These are phyloP conservation scores for Ophion slaviceki DNA, from an alignment of 2,888 invertebrate genomes.

Conservation along the genomic window DNA sequence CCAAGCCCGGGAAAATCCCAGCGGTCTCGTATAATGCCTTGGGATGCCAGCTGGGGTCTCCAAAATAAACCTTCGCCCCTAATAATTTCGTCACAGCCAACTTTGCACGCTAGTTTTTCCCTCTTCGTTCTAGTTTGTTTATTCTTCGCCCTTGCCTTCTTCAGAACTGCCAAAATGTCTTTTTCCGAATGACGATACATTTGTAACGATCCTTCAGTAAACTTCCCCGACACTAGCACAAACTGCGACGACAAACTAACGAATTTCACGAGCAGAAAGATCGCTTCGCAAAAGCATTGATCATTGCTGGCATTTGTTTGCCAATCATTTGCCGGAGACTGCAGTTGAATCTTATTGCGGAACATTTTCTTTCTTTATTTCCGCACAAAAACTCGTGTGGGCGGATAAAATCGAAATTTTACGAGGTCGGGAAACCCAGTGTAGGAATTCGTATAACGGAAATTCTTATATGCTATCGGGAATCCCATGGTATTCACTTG, in stretches of 20 bases:
- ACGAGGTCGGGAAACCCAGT: constrained; percentile 21
- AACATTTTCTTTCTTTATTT: constrained; percentile 16
- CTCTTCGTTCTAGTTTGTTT: background rate
- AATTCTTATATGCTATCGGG: constrained; percentile 38
- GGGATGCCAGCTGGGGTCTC: constrained; percentile 12
- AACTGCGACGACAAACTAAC: background rate
- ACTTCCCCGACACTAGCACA: background rate
- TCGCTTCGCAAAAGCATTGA: background rate
- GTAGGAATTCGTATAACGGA: constrained; percentile 33
- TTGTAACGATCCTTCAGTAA: background rate
- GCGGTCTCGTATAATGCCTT: constrained; percentile 13
- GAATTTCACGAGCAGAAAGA: background rate
- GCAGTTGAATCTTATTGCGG: background rate
- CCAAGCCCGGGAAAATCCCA: constrained; percentile 25
- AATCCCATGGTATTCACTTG: constrained; percentile 22
- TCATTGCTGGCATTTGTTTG: background rate
- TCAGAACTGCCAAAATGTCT: background rate
- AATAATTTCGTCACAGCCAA: background rate
- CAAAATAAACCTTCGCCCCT: constrained; percentile 21
- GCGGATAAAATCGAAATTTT: constrained; percentile 24
- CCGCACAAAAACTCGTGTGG: background rate
- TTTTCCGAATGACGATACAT: background rate
- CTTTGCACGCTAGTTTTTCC: background rate
- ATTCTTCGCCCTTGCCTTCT: background rate
- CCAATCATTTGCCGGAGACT: background rate